A percentile compares a stretch with the other conserved stretches of the same genome.
Evolutionary conservation across 2,797 vertebrate species (phyloP).

Genomic region (Rhinatrema bivittatum): DNA sequence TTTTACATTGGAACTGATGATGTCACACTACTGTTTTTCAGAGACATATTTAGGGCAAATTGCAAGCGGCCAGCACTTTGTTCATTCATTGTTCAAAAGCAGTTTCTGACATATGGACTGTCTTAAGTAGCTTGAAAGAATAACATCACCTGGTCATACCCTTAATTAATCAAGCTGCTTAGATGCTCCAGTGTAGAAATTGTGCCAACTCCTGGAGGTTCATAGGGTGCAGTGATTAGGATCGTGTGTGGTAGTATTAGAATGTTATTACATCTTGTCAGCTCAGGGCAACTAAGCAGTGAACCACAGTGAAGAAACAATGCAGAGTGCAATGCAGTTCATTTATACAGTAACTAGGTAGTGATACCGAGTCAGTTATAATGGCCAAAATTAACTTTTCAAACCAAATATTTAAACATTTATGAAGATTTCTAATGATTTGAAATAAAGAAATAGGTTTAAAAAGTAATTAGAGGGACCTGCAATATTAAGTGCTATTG

Average conservation of each 20-base stretch:
- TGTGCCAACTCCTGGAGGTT: slow-evolving; percentile 81
- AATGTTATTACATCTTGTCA: slow-evolving; percentile 55
- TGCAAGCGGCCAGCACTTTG: slow-evolving; percentile 84
- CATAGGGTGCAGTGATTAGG: slow-evolving; percentile 62
- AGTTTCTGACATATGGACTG: slow-evolving; percentile 68
- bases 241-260: slow-evolving; percentile 79
- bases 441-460: too few species aligned
- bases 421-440: too few species aligned
- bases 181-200: slow-evolving; percentile 70
- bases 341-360: too few species aligned
- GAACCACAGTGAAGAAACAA: slow-evolving; percentile 62
- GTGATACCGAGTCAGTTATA: too few species aligned
- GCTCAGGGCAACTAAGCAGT: slow-evolving; percentile 59
- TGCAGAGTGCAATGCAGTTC: too few species aligned
- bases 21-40: slow-evolving; percentile 66
- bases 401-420: too few species aligned
- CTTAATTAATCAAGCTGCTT: slow-evolving; percentile 48
- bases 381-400: too few species aligned
- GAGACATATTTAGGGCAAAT: slow-evolving; percentile 65
- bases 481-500: too few species aligned
- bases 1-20: slow-evolving; percentile 77
- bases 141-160: slow-evolving; percentile 85
- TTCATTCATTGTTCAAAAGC: slow-evolving; percentile 51
- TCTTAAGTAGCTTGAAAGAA: slow-evolving; percentile 53
- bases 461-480: too few species aligned